A percentile compares a stretch with the other conserved stretches of the same genome.
phyloP scores from a whole-genome alignment of 2,797 vertebrate genomes.

The Nasua narica region DNA sequence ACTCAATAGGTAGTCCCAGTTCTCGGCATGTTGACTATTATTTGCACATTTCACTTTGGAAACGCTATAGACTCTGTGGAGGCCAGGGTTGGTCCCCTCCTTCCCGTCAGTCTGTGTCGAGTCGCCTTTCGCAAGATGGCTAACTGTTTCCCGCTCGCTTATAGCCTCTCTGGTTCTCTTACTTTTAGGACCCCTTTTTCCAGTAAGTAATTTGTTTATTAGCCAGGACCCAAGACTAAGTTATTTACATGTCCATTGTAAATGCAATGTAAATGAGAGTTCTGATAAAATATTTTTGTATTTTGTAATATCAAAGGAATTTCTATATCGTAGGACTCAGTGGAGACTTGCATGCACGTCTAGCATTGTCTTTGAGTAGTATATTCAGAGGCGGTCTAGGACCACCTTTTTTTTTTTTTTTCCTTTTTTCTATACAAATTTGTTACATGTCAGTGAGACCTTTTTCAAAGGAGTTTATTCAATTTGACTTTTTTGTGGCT shows the following conservation, averaged over 20 bases:
- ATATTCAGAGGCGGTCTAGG: constrained; percentile 74
- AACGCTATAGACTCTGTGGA: constrained; percentile 75
- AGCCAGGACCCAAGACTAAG: constrained; percentile 89
- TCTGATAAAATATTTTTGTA: constrained; percentile 99
- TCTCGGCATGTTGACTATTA: constrained; percentile 82
- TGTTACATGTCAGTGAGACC: constrained; percentile 76
- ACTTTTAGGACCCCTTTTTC: constrained; percentile 50
- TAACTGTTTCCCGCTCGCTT: constrained; percentile 75
- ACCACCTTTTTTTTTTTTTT: constrained; percentile 40
- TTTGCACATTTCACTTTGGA: constrained; percentile 87
- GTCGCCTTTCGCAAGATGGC: constrained; percentile 72
- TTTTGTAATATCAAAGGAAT: constrained; percentile 98
- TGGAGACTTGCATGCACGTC: constrained; percentile 81
- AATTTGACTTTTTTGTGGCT: constrained; percentile 74
- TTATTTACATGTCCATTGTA: constrained; percentile 95
- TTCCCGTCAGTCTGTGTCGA: constrained; percentile 1
- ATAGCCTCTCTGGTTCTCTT: constrained; percentile 63
- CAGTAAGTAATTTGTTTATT: constrained; percentile 80
- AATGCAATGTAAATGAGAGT: constrained; percentile 98
- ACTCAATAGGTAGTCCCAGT: constrained; percentile 79
- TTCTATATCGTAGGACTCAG: constrained; percentile 91
- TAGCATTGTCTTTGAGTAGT: constrained; percentile 76
- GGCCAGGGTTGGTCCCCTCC: constrained; percentile 76
- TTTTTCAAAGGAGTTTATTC: constrained; percentile 66
- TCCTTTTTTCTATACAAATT: constrained; percentile 65